Base-by-base conservation (phyloP, 2,888 invertebrate genomes). In the Ptychoptera contaminata region DNA sequence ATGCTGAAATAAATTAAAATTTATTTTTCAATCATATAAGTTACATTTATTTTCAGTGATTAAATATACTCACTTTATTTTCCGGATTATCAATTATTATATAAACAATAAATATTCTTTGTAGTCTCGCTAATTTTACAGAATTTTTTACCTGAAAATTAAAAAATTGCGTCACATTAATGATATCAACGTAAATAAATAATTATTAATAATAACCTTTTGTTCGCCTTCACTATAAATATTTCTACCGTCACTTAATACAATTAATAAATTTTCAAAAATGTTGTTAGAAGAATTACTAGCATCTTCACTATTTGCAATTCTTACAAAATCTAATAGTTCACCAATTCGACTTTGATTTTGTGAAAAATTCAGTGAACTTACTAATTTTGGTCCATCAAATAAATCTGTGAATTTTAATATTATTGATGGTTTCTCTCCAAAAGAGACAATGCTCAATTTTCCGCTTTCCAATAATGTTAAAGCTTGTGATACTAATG, bases 201-300 rank as follows among this genome's bases (percentile, higher is more conserved):
- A 23, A 5, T 5, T 23, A 23, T 3, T 23, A 23, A 23, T 23
- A 23, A 46, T 5, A 2, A 94, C 85, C 47, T 69, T 73, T 1
- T 78, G 77, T 55, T 80, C 78, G 1, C 94, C 94, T 58, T 91
- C 87, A 5, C 83, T 82, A 62, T 85, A 88, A 51, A 96, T 80
- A 2, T 93, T 93, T 37, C 93, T 73, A 0, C 97, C 98, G 67
- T 99, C 99, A 34, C 96, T 92, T 4, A 99, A 75, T 9, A 99
- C 77, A 12, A 99, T 74, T 51, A 99, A 62, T 37, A 99, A 66
- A 71, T 73, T 53, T 63, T 66, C 55, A 62, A 65, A 47, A 52
- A 65, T 47, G 1, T 61, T 60, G 54, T 62, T 65, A 44, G 71
- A 58, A 1, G 60, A 58, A 29, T 60, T 58, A 41, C 67, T 58